Base-by-base conservation (phyloP, 2,888 invertebrate species). In the Coleophora deauratella region DNA sequence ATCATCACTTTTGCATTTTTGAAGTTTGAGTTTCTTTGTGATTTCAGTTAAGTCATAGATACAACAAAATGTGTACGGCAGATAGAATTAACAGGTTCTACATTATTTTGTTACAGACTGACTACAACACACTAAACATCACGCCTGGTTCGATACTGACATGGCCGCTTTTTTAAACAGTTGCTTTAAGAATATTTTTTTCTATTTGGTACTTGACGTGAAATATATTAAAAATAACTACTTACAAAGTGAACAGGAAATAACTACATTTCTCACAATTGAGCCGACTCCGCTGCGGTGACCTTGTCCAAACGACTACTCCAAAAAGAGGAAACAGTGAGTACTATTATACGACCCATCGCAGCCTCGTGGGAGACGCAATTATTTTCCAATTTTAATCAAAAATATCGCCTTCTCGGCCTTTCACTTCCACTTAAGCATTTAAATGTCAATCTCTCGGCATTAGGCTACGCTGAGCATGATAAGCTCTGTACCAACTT, bases 321-420 rank as follows among this genome's bases (percentile, higher is more conserved):
- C 52, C 50, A 71, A 72, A 66, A 66, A 58, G 55, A 57, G 37
- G 35, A 60, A 62, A 57, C 52, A 52, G 50, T 49, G 45, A 59
- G 57, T 57, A 58, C 58, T 62, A 79, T 80, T 79, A 76, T 64
- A 52, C 57, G 64, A 66, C 64, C 64, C 48, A 55, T 54, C 58
- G 47, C 57, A 63, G 66, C 72, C 68, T 72, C 84, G 81, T 82
- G 84, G 81, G 84, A 85, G 82, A 81, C 72, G 74, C 84, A 82
- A 85, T 85, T 84, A 85, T 85, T 76, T 80, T 82, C 76, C 80
- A 84, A 84, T 85, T 85, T 84, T 82, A 84, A 84, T 85, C 81
- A 80, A 82, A 84, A 84, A 82, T 80, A 79, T 76, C 72, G 69
- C 73, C 72, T 73, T 72, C 71, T 69, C 69, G 69, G 69, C 76